Percentiles rank a stretch among this genome's conserved stretches.
Conservation (phyloP, 2,797 vertebrate species). For the Poecile montanus region DNA sequence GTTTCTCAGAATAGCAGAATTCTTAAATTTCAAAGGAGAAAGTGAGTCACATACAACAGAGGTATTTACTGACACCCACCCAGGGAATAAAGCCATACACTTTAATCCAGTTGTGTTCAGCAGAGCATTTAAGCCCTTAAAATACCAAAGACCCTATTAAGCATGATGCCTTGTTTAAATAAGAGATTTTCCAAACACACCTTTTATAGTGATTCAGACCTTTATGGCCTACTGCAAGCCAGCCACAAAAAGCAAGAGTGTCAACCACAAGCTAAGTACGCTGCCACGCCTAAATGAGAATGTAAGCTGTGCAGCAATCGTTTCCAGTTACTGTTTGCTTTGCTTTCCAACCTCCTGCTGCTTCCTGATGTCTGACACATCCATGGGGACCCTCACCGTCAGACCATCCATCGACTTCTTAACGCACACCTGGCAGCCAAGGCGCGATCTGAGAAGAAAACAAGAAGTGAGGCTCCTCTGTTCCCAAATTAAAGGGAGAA, state of each 20-base stretch:
- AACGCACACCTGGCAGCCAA: slow-evolving; percentile 80
- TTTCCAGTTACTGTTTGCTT: slow-evolving; percentile 36
- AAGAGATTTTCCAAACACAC: neutral
- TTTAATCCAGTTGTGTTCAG: neutral
- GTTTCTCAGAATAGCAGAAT: neutral
- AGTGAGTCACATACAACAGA: neutral
- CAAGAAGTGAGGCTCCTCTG: neutral
- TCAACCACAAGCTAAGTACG: neutral
- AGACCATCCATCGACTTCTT: slow-evolving; percentile 77
- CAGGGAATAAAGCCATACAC: neutral
- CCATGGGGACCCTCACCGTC: slow-evolving; percentile 74
- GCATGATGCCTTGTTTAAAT: neutral
- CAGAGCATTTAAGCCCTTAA: neutral
- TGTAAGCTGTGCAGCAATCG: fast-evolving
- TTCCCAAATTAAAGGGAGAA: neutral
- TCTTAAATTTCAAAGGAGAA: neutral
- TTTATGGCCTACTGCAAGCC: neutral
- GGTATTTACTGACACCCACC: neutral
- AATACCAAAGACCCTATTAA: neutral
- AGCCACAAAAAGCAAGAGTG: neutral
- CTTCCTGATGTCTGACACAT: slow-evolving; percentile 60
- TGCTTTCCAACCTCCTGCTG: slow-evolving; percentile 58
- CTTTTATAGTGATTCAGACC: neutral
- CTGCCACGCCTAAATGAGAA: neutral
- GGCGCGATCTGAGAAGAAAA: slow-evolving; percentile 74